These are phyloP conservation scores for Cyclina sinensis DNA, from an alignment of 1,140 invertebrate genomes.

Conservation along the genomic window DNA sequence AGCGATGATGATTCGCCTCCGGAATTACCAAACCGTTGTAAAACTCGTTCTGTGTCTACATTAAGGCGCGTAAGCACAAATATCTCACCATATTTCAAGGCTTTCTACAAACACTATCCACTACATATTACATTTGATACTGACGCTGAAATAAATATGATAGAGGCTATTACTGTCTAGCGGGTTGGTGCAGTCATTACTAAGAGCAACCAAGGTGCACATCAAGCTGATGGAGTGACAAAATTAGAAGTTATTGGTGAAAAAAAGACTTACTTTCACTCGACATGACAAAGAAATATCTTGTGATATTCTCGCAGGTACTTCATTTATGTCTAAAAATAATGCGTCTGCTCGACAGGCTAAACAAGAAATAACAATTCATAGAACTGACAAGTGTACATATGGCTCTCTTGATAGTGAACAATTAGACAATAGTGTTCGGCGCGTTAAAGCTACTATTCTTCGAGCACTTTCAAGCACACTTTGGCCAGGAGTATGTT, in stretches of 20 bases:
- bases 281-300: neutral
- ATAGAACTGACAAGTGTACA: too few relatives aligned
- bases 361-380: too few relatives aligned
- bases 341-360: too few relatives aligned
- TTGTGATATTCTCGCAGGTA: neutral
- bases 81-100: too few relatives aligned
- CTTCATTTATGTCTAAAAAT: too few relatives aligned
- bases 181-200: slow-evolving; percentile 4
- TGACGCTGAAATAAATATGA: slow-evolving; percentile 34
- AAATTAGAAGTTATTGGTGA: slow-evolving; percentile 53
- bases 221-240: slow-evolving; percentile 57
- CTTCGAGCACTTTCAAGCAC: slow-evolving; percentile 39
- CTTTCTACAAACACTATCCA: too few relatives aligned
- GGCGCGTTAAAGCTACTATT: neutral
- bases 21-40: neutral
- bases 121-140: slow-evolving; percentile 40
- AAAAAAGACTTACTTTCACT: slow-evolving; percentile 2
- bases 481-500: slow-evolving; percentile 65
- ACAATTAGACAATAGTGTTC: neutral
- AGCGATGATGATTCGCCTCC: neutral
- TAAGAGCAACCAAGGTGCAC: slow-evolving; percentile 35
- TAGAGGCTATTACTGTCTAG: neutral
- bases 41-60: neutral
- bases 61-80: slow-evolving; percentile 11
- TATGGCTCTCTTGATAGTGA: too few relatives aligned